These are phyloP conservation scores for Hiodon tergisus DNA, from an alignment of 2,113 vertebrate genomes.

Conservation along the genomic window DNA sequence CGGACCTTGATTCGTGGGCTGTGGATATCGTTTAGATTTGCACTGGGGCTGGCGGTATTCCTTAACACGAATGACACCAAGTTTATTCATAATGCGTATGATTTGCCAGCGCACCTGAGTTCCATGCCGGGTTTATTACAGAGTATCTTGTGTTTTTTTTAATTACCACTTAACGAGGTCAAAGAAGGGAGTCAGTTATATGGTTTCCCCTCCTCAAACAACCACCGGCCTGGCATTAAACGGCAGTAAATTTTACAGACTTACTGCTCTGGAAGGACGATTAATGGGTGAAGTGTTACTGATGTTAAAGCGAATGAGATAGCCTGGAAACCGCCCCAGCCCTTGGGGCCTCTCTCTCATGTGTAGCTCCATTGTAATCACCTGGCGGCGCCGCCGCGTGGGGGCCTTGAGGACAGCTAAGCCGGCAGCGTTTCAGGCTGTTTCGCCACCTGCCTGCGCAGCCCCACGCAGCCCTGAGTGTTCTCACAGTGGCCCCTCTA, in stretches of 20 bases:
- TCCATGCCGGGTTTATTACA: too few species aligned
- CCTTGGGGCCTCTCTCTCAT: not conserved
- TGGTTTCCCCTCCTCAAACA: not conserved
- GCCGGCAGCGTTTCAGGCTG: constrained; percentile 28
- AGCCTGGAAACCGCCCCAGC: not conserved
- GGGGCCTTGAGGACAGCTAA: constrained; percentile 47
- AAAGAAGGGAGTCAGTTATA: not conserved
- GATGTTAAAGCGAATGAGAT: not conserved
- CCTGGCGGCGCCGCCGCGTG: constrained; percentile 25
- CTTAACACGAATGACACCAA: too few species aligned
- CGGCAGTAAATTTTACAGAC: not conserved
- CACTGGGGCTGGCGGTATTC: too few species aligned
- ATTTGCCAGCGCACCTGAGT: too few species aligned
- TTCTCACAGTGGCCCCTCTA: constrained; percentile 55
- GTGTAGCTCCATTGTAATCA: constrained; percentile 31
- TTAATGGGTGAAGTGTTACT: not conserved
- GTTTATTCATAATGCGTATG: too few species aligned
- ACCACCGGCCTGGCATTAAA: not conserved
- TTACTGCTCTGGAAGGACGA: not conserved
- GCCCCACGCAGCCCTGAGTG: constrained; percentile 13
- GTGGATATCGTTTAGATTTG: too few species aligned
- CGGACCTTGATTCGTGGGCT: too few species aligned
- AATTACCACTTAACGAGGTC: not conserved
- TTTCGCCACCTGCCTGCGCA: constrained; percentile 20
- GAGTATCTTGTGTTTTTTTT: too few species aligned